These are phyloP conservation scores for Aulostomus chinensis DNA, from an alignment of 2,797 vertebrate genomes.

Conservation along the genomic window DNA sequence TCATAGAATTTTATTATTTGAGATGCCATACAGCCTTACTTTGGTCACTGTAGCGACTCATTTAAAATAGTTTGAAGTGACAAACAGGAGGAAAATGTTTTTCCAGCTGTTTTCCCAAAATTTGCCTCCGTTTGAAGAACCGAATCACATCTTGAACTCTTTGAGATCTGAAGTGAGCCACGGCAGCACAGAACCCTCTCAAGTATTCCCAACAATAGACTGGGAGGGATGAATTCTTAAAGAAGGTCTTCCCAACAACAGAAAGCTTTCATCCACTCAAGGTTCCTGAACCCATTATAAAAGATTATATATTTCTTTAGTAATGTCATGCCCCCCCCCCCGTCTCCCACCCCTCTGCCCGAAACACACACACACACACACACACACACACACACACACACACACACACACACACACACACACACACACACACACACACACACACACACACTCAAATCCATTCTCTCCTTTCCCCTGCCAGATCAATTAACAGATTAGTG, in stretches of 20 bases:
- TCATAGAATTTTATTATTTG: too few relatives aligned
- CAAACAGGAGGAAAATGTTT: too few relatives aligned
- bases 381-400: constrained; percentile 6
- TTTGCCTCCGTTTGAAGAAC: too few relatives aligned
- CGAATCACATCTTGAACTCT: too few relatives aligned
- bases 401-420: constrained; percentile 4
- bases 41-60: too few relatives aligned
- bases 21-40: too few relatives aligned
- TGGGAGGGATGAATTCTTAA: constrained; percentile 15
- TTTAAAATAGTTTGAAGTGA: too few relatives aligned
- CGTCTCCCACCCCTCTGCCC: too few relatives aligned
- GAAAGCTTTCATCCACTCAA: constrained; percentile 26
- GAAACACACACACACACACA: constrained; percentile 1
- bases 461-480: constrained; percentile 29
- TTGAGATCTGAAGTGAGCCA: too few relatives aligned
- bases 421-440: constrained; percentile 16
- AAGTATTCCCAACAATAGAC: constrained; percentile 6
- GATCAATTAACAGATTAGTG: constrained; percentile 78
- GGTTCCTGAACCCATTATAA: constrained; percentile 49
- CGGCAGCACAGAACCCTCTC: neutral
- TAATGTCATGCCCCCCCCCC: too few relatives aligned
- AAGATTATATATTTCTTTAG: constrained; percentile 51
- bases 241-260: too few relatives aligned
- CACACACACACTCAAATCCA: constrained; percentile 11
- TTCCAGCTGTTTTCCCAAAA: too few relatives aligned